These are phyloP conservation scores for Probaryconus sp. DNA, from an alignment of 1,140 invertebrate species.

Conservation along the genomic window DNA sequence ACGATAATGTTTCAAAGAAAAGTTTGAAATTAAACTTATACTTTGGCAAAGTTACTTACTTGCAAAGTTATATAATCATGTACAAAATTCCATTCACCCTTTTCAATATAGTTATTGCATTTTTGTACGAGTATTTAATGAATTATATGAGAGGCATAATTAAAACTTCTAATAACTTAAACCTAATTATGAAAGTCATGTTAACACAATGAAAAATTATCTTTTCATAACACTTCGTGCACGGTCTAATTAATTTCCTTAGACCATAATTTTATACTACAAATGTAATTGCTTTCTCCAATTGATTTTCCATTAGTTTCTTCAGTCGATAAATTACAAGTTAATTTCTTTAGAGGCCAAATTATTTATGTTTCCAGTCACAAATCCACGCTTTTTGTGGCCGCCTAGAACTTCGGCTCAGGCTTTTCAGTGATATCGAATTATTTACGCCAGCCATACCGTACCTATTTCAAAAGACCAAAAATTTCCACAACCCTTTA, in stretches of 20 bases:
- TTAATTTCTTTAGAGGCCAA: conserved; percentile 46
- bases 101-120: conserved; percentile 27
- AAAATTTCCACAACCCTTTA: conserved; percentile 8
- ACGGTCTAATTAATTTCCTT: conserved; percentile 39
- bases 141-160: conserved; percentile 38
- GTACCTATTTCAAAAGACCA: background rate
- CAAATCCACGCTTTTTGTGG: conserved; percentile 9
- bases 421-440: conserved; percentile 14
- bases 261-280: conserved; percentile 29
- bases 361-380: conserved; percentile 31
- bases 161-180: conserved; percentile 34
- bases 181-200: conserved; percentile 21
- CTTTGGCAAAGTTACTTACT: conserved; percentile 16
- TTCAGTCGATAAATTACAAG: conserved; percentile 37
- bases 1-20: conserved; percentile 20
- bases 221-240: conserved; percentile 37
- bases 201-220: conserved; percentile 38
- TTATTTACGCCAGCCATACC: conserved; percentile 28
- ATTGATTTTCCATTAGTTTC: conserved; percentile 45
- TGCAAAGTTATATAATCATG: conserved; percentile 15
- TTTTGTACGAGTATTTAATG: conserved; percentile 27
- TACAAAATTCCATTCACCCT: conserved; percentile 15
- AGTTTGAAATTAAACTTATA: conserved; percentile 23
- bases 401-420: background rate
- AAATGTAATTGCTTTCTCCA: conserved; percentile 38